phyloP scores from a whole-genome alignment of 2,888 invertebrate genomes.

The Tupiocoris notatus region DNA sequence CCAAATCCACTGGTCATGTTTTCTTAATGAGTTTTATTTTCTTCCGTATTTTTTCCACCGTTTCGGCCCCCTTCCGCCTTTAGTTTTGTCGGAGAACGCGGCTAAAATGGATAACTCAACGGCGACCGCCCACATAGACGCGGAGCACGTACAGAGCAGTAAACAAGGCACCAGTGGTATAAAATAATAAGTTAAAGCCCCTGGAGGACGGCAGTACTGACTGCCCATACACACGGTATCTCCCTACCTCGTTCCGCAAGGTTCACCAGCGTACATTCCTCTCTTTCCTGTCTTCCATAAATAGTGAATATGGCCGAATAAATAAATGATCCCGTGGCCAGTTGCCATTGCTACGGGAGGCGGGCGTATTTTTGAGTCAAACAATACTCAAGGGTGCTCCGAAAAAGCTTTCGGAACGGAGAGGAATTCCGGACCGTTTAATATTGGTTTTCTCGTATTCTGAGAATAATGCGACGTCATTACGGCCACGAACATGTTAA shows the following conservation, averaged over 20 bases:
- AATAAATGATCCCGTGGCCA: slow-evolving; percentile 15
- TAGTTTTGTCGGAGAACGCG: background rate
- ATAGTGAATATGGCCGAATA: slow-evolving; percentile 29
- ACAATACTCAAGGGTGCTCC: background rate
- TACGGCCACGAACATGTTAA: too few relatives aligned
- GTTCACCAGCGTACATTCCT: background rate
- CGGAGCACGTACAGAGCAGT: slow-evolving; percentile 17
- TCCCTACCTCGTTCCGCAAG: background rate
- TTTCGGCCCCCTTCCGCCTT: background rate
- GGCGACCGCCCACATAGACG: background rate
- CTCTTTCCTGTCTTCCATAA: slow-evolving; percentile 11
- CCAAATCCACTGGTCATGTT: slow-evolving; percentile 2
- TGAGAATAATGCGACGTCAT: too few relatives aligned
- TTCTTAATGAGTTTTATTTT: background rate
- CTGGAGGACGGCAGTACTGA: background rate
- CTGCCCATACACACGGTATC: background rate
- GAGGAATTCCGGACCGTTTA: too few relatives aligned
- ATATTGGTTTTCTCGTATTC: too few relatives aligned
- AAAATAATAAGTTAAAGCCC: slow-evolving; percentile 27
- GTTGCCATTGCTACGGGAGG: background rate
- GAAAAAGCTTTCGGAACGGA: too few relatives aligned
- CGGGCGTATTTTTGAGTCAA: background rate
- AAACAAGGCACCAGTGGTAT: slow-evolving; percentile 18
- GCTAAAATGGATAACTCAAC: background rate
- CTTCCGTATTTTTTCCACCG: background rate